Percentiles rank a stretch among this genome's conserved stretches.
Conservation (phyloP, 2,113 vertebrate species). For the Sinocyclocheilus anophthalmus region DNA sequence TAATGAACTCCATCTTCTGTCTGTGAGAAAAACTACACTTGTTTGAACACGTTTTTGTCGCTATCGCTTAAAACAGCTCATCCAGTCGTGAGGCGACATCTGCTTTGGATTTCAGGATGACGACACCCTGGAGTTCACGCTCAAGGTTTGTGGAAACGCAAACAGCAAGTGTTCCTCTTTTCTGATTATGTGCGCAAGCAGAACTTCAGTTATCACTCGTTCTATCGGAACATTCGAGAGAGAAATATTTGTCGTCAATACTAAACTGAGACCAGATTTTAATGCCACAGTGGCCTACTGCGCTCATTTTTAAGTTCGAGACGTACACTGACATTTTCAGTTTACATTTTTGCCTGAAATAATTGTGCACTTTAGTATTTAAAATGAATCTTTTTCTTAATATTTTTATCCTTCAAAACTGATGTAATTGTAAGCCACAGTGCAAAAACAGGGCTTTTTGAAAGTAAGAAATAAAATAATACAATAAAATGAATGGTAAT, state of each 20-base stretch:
- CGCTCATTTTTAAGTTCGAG: background rate
- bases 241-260: background rate
- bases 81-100: constrained; percentile 54
- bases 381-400: too few species aligned
- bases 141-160: constrained; percentile 39
- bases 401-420: too few species aligned
- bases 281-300: background rate
- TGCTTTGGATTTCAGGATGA: constrained; percentile 50
- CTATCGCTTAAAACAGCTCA: constrained; percentile 40
- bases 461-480: background rate
- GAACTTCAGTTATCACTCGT: constrained; percentile 39
- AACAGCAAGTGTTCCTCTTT: constrained; percentile 29
- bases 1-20: constrained; percentile 46
- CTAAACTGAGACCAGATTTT: constrained; percentile 2
- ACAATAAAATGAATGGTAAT: background rate
- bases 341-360: background rate
- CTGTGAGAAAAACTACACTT: constrained; percentile 38
- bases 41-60: constrained; percentile 36
- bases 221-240: background rate
- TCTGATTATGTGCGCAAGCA: constrained; percentile 43
- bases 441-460: background rate
- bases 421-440: background rate
- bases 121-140: constrained; percentile 26
- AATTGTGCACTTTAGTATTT: background rate
- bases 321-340: background rate